A percentile compares a stretch with the other conserved stretches of the same genome.
Evolutionary conservation across 2,113 vertebrate genomes (phyloP).

Genomic region (Panthera leo): DNA sequence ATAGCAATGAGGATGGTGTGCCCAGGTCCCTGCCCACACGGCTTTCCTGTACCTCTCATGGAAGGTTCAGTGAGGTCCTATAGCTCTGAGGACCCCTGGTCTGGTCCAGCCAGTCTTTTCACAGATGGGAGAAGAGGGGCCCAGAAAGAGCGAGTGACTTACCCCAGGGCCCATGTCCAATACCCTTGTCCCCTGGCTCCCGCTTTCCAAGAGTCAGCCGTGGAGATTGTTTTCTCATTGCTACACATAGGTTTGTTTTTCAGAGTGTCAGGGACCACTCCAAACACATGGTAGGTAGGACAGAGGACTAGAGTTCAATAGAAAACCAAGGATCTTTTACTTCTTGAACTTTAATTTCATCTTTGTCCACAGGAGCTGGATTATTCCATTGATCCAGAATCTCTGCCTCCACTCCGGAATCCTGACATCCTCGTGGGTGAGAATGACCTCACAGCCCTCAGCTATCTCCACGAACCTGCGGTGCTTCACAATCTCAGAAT

Average conservation of each 20-base stretch:
- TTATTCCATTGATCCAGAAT: constrained; percentile 86
- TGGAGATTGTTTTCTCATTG: not conserved
- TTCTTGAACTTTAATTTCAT: not conserved
- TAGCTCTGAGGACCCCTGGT: not conserved
- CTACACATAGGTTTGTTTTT: not conserved
- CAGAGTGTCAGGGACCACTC: not conserved
- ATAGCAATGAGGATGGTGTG: not conserved
- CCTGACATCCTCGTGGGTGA: constrained; percentile 98
- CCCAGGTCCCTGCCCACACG: not conserved
- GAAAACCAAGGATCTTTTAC: not conserved
- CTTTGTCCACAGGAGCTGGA: constrained; percentile 85
- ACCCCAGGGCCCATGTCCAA: not conserved
- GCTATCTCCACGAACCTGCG: constrained; percentile 97
- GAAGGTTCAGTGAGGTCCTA: not conserved
- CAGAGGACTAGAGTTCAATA: not conserved
- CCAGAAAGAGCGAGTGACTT: not conserved
- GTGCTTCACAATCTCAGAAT: constrained; percentile 97
- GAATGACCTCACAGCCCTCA: constrained; percentile 98
- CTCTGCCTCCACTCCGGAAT: constrained; percentile 94
- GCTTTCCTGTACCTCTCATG: not conserved
- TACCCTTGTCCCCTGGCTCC: not conserved
- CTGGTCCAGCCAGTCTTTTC: not conserved
- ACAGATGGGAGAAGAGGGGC: not conserved
- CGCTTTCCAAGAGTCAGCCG: not conserved
- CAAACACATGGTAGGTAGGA: not conserved